These are phyloP conservation scores for Semnornis frantzii DNA, from an alignment of 2,113 vertebrate genomes.

Conservation along the genomic window DNA sequence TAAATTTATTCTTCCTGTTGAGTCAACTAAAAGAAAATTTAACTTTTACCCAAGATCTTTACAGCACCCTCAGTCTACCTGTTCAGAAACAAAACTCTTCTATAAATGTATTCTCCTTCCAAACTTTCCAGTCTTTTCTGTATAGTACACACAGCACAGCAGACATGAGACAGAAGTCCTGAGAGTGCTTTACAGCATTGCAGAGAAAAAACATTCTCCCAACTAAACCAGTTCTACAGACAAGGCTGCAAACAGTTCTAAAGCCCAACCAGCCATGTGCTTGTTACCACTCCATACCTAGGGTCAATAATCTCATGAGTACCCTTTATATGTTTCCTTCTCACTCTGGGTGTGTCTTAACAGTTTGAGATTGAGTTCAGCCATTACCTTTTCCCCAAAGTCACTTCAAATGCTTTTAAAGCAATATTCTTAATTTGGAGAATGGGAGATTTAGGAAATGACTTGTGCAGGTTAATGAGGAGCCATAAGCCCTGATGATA, in stretches of 20 bases:
- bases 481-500: neutral
- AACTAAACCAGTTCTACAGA: neutral
- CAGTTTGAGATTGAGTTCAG: fast-evolving
- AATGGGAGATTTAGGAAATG: neutral
- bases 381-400: neutral
- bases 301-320: neutral
- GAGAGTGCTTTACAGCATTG: neutral
- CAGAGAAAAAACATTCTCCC: neutral
- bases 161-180: neutral
- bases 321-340: neutral
- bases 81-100: neutral
- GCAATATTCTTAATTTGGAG: neutral
- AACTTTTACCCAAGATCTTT: neutral
- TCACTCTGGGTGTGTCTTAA: neutral
- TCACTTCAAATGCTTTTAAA: neutral
- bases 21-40: neutral
- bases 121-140: neutral
- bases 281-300: neutral
- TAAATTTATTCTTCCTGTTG: neutral
- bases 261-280: neutral
- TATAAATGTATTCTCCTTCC: neutral
- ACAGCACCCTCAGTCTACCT: neutral
- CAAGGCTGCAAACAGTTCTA: neutral
- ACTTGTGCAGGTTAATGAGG: neutral
- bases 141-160: neutral